Conservation (phyloP, 2,797 vertebrate genomes). For the Molossus molossus region DNA sequence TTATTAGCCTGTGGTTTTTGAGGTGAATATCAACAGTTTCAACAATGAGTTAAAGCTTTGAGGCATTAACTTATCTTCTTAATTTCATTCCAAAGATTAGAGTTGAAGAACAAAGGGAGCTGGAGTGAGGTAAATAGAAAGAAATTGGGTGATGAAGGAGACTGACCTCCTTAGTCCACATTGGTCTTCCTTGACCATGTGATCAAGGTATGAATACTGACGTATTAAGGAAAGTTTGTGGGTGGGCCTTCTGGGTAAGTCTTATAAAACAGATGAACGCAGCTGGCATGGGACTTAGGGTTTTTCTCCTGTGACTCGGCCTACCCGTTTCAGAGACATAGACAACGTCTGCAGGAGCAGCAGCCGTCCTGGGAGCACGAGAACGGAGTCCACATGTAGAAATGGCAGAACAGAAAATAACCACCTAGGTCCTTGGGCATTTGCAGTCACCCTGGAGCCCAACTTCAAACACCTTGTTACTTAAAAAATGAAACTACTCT, state of each 20-base stretch:
- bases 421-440: not conserved
- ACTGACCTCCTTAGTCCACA: not conserved
- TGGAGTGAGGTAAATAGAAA: not conserved
- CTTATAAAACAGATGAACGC: not conserved
- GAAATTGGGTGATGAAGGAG: not conserved
- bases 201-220: not conserved
- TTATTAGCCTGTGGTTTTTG: not conserved
- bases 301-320: conserved; percentile 27
- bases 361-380: not conserved
- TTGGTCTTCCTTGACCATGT: not conserved
- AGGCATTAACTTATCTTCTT: not conserved
- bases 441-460: not conserved
- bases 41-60: not conserved
- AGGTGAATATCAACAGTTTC: not conserved
- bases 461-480: not conserved
- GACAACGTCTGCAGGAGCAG: not conserved
- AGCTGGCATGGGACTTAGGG: not conserved
- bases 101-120: not conserved
- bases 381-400: not conserved
- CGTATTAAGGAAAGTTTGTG: not conserved
- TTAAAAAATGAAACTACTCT: not conserved
- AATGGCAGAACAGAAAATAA: not conserved
- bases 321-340: not conserved
- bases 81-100: conserved; percentile 18
- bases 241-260: not conserved